Percentiles rank a stretch among this genome's conserved stretches.
Evolutionary conservation across 2,113 vertebrate species (phyloP).

Genomic region (Grammomys surdaster): DNA sequence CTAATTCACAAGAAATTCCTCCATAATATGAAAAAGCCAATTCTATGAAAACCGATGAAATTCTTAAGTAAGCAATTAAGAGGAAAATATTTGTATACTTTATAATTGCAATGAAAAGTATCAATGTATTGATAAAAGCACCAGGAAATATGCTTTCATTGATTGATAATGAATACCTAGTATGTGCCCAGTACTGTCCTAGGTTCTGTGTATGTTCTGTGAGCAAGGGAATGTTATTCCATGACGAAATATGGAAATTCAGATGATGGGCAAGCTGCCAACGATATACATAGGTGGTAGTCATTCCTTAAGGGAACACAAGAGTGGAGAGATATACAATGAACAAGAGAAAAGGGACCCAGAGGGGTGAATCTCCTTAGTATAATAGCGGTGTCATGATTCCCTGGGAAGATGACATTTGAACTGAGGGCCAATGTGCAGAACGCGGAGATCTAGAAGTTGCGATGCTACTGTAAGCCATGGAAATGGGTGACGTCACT

Average conservation of each 20-base stretch:
- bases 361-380: background rate
- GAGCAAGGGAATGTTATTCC: background rate
- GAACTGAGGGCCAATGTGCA: background rate
- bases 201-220: background rate
- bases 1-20: slow-evolving; percentile 10
- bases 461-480: background rate
- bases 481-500: background rate
- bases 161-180: background rate
- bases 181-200: background rate
- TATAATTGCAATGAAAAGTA: background rate
- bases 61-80: background rate
- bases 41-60: background rate
- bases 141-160: background rate
- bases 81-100: background rate
- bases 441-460: background rate
- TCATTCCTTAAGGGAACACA: background rate
- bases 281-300: background rate
- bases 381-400: background rate
- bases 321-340: background rate
- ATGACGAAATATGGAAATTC: background rate
- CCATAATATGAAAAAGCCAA: background rate
- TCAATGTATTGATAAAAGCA: background rate
- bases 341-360: background rate
- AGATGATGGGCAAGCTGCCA: background rate
- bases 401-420: background rate